Evolutionary conservation across 2,113 vertebrate species (phyloP).

Genomic region (Agelaius phoeniceus): DNA sequence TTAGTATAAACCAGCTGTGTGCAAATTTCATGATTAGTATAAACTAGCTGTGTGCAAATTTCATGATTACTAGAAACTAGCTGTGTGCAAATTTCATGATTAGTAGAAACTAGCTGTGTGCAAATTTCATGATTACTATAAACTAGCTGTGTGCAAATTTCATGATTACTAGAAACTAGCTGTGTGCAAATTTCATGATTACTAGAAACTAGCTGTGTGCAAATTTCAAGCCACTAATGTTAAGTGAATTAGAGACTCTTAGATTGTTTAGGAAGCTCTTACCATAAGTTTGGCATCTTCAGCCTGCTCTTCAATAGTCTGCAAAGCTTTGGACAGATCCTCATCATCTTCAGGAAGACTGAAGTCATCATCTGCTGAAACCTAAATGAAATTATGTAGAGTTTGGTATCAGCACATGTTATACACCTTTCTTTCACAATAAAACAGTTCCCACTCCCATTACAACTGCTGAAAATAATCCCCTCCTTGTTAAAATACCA

Average conservation of each 20-base stretch:
- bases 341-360: slow-evolving; percentile 80
- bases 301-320: slow-evolving; percentile 65
- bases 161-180: neutral
- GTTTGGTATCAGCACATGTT: neutral
- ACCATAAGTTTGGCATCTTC: slow-evolving; percentile 61
- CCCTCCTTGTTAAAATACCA: neutral
- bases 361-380: slow-evolving; percentile 74
- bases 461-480: neutral
- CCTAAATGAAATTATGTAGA: slow-evolving; percentile 42
- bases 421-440: neutral
- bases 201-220: neutral
- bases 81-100: neutral
- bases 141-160: neutral
- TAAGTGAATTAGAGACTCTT: neutral
- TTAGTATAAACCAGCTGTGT: too few species aligned
- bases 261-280: slow-evolving; percentile 23
- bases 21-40: neutral
- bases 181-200: neutral
- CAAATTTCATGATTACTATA: too few species aligned
- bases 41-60: neutral
- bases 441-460: neutral
- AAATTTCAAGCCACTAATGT: neutral
- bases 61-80: neutral
- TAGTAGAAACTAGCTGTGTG: too few species aligned
- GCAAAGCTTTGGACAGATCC: slow-evolving; percentile 76